Conservation (phyloP, 2,888 invertebrate genomes). For the Empis livida region DNA sequence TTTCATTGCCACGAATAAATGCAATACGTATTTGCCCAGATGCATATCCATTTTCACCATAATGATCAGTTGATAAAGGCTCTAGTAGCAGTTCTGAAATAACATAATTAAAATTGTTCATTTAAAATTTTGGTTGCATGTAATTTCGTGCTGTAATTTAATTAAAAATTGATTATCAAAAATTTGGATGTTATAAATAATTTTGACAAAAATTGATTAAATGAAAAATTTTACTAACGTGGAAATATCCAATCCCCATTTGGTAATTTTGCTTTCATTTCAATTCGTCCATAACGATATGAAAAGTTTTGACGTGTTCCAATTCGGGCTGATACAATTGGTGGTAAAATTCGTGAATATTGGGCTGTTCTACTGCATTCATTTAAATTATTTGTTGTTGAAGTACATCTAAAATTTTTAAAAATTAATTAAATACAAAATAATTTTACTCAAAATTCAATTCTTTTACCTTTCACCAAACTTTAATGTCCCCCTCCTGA, state of each 20-base stretch:
- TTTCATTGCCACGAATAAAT: not conserved
- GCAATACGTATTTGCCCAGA: not conserved
- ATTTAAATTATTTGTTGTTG: conserved; percentile 28
- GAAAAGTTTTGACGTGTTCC: conserved; percentile 48
- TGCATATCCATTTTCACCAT: not conserved
- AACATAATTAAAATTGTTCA: too few species aligned
- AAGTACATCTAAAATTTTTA: conserved; percentile 12
- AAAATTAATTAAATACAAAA: too few species aligned
- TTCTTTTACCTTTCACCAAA: conserved; percentile 15
- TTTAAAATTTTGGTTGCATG: too few species aligned
- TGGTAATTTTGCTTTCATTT: conserved; percentile 57
- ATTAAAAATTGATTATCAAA: too few species aligned
- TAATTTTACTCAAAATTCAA: too few species aligned
- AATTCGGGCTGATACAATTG: conserved; percentile 50
- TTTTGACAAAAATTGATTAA: too few species aligned
- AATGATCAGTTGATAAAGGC: not conserved
- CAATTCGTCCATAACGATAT: conserved; percentile 56
- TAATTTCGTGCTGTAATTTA: too few species aligned
- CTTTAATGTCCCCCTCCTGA: conserved; percentile 20
- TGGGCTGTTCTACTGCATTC: conserved; percentile 33
- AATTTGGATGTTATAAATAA: too few species aligned
- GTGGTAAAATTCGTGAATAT: conserved; percentile 45
- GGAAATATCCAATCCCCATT: conserved; percentile 68
- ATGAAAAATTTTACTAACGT: conserved; percentile 34
- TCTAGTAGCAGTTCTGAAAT: not conserved